These are phyloP conservation scores for Glomeris maerens DNA, from an alignment of 1,140 invertebrate genomes.

Conservation along the genomic window DNA sequence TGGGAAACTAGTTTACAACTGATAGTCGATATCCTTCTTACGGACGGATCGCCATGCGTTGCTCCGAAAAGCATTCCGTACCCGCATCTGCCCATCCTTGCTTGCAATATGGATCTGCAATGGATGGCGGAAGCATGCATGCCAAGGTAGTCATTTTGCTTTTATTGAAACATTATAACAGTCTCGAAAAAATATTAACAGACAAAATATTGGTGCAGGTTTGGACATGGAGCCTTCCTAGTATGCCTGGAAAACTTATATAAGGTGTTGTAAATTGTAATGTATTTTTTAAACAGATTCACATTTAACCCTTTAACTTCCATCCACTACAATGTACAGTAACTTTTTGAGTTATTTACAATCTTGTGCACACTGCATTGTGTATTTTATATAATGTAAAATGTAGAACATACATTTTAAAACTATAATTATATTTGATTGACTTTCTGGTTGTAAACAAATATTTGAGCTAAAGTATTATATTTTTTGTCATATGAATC, in stretches of 20 bases:
- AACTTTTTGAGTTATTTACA: too few relatives aligned
- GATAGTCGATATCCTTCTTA: slow-evolving; percentile 50
- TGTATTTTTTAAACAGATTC: too few relatives aligned
- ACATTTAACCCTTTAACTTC: too few relatives aligned
- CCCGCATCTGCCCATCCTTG: slow-evolving; percentile 48
- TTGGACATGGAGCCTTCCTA: slow-evolving; percentile 53
- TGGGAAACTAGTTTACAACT: slow-evolving; percentile 47
- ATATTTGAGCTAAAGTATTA: too few relatives aligned
- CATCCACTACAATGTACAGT: too few relatives aligned
- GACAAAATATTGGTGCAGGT: slow-evolving; percentile 24
- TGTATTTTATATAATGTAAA: too few relatives aligned
- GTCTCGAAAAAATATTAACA: neutral
- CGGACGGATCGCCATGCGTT: slow-evolving; percentile 40
- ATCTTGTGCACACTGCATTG: too few relatives aligned
- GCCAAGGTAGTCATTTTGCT: slow-evolving; percentile 34
- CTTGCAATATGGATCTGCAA: slow-evolving; percentile 52
- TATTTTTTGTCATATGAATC: too few relatives aligned
- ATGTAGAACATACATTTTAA: too few relatives aligned
- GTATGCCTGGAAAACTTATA: slow-evolving; percentile 48
- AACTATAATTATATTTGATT: too few relatives aligned
- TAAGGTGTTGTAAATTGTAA: slow-evolving; percentile 31
- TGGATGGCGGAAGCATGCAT: slow-evolving; percentile 51
- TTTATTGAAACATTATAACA: slow-evolving; percentile 4
- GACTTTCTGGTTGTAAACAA: too few relatives aligned
- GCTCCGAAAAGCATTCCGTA: slow-evolving; percentile 34